A percentile compares a stretch with the other conserved stretches of the same genome.
Conservation (phyloP, 2,797 vertebrate genomes). For the Perdix hodgsoniae region DNA sequence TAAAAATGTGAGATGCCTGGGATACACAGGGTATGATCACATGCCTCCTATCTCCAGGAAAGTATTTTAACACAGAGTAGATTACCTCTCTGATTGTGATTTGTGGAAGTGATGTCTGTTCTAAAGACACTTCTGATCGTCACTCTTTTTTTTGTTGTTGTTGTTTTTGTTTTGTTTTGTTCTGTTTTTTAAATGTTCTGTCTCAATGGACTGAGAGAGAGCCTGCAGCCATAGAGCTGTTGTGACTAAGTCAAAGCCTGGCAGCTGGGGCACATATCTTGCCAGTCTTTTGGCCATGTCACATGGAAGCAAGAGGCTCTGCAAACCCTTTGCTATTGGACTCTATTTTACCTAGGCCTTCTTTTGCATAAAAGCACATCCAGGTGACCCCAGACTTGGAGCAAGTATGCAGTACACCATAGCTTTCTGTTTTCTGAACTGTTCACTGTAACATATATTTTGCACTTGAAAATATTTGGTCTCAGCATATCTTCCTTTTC, state of each 20-base stretch:
- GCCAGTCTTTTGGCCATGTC: not conserved
- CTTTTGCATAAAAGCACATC: accelerated
- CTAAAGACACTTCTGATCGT: not conserved
- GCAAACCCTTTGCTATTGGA: not conserved
- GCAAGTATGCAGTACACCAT: not conserved
- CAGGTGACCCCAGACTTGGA: not conserved
- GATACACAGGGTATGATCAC: not conserved
- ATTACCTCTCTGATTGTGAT: accelerated
- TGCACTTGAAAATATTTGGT: not conserved
- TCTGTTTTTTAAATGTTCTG: not conserved
- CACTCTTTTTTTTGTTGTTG: not conserved
- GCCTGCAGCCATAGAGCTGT: not conserved
- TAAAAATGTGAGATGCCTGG: not conserved
- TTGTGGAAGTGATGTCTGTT: not conserved
- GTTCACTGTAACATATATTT: not conserved
- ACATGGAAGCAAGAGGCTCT: not conserved
- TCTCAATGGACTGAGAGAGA: not conserved
- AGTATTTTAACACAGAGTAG: not conserved
- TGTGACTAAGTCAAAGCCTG: accelerated
- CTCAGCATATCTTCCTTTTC: not conserved
- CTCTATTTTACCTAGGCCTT: not conserved
- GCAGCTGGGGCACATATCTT: not conserved
- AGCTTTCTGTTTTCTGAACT: not conserved
- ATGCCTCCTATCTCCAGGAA: not conserved
- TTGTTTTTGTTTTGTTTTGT: no score